These are phyloP conservation scores for Eriosoma lanigerum DNA, from an alignment of 1,140 invertebrate species.

Conservation along the genomic window DNA sequence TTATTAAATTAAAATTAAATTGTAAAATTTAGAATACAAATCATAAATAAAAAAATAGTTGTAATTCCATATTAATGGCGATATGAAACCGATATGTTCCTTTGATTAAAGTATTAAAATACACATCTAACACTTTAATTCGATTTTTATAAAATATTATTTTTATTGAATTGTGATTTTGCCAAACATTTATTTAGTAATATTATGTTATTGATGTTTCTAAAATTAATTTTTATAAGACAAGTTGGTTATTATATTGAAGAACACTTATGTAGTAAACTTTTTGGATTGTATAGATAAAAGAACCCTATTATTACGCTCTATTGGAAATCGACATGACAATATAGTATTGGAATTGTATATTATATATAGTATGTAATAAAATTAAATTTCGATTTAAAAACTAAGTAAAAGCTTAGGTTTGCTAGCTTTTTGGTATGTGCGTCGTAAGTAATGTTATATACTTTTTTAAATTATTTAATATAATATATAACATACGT, in stretches of 20 bases:
- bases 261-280: neutral
- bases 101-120: too few relatives aligned
- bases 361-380: neutral
- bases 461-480: neutral
- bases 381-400: neutral
- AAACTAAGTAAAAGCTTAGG: neutral
- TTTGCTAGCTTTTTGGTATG: neutral
- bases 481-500: too few relatives aligned
- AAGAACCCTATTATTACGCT: neutral
- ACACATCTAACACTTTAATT: too few relatives aligned
- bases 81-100: too few relatives aligned
- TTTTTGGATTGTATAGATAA: neutral
- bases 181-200: neutral
- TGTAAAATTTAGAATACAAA: too few relatives aligned
- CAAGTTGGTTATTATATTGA: neutral
- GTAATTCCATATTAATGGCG: too few relatives aligned
- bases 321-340: neutral
- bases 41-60: too few relatives aligned
- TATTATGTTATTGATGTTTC: neutral
- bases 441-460: neutral
- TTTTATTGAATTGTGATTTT: neutral
- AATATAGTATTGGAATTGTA: neutral
- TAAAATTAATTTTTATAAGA: slow-evolving; percentile 3
- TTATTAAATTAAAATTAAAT: too few relatives aligned
- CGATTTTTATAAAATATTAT: neutral